Percentiles rank a stretch among this genome's conserved stretches.
These are phyloP conservation scores for Sminthurinus signatus DNA, from an alignment of 1,140 invertebrate genomes.

Conservation along the genomic window DNA sequence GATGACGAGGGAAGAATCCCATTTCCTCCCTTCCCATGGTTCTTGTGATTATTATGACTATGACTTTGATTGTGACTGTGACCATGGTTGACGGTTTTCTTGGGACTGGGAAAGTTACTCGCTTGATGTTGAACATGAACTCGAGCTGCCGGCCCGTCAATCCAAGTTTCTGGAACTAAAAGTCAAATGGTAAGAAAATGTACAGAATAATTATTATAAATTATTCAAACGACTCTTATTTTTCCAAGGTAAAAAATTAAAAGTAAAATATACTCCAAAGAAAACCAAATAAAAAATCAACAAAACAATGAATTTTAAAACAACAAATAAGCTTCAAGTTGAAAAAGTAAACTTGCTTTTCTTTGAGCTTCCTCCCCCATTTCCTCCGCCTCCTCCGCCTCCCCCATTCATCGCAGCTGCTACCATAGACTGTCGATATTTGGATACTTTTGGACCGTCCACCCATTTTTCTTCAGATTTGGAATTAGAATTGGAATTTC, in stretches of 20 bases:
- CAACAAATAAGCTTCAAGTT: too few relatives aligned
- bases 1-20: conserved; percentile 33
- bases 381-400: neutral
- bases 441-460: conserved; percentile 82
- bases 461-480: conserved; percentile 83
- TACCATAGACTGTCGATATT: conserved; percentile 44
- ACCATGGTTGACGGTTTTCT: conserved; percentile 42
- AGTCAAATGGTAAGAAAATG: too few relatives aligned
- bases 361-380: conserved; percentile 1
- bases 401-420: neutral
- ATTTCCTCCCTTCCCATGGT: conserved; percentile 44
- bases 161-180: conserved; percentile 96
- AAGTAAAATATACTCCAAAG: too few relatives aligned
- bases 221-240: too few relatives aligned
- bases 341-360: too few relatives aligned
- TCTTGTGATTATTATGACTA: too few relatives aligned
- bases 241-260: too few relatives aligned
- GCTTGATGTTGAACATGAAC: conserved; percentile 34
- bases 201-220: too few relatives aligned
- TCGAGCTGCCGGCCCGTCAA: conserved; percentile 65
- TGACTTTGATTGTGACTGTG: too few relatives aligned
- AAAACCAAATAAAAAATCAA: too few relatives aligned
- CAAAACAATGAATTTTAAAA: too few relatives aligned
- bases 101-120: conserved; percentile 41
- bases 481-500: neutral